Evolutionary conservation across 2,888 invertebrate species (phyloP), one percentile per base, ranked within the genome.

Genomic region (Kuschelorhynchus macadamiae): DNA sequence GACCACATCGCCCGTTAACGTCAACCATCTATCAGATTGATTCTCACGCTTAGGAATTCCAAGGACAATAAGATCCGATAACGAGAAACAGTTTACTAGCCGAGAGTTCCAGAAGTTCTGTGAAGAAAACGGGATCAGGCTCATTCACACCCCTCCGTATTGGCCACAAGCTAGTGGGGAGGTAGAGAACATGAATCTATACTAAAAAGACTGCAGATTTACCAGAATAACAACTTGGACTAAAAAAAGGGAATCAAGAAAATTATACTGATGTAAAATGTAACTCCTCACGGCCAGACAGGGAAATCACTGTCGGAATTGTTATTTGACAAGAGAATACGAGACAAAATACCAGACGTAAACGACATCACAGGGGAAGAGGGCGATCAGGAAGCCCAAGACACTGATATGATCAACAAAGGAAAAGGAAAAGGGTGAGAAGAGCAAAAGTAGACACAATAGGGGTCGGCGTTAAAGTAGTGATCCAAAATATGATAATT

Each of bases 271-370:
- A 73, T 73, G 72, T 70, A 73, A 32, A 72, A 72, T 50, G 64
- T 63, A 12, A 73, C 78, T 14, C 77, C 75, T 3, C 77, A 77
- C 56, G 70, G 76, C 18, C 72, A 71, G 14, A 78, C 77, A 18
- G 71, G 72, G 14, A 72, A 74, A 62, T 60, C 74, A 3, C 78
- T 77, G 14, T 61, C 76, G 3, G 67, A 76, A 64, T 42, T 73
- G 17, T 36, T 76, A 16, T 74, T 74, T 21, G 47, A 46, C n/a
- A 20, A 72, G 30, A 71, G 65, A 14, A 74, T 74, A 16, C 33
- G 75, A n/a, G 73, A 76, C 39, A 76, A 76, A 71, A 72, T 76
- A 20, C 74, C 73, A 16, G 71, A 72, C 1, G 60, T 71, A 12
- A 9, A 5, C 7, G 71, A 72, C 21, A 7, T 74, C 1, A 36